Evolutionary conservation across 1,140 invertebrate genomes (phyloP), one percentile per base, ranked within the genome.

Genomic region (Drosophila orosa): DNA sequence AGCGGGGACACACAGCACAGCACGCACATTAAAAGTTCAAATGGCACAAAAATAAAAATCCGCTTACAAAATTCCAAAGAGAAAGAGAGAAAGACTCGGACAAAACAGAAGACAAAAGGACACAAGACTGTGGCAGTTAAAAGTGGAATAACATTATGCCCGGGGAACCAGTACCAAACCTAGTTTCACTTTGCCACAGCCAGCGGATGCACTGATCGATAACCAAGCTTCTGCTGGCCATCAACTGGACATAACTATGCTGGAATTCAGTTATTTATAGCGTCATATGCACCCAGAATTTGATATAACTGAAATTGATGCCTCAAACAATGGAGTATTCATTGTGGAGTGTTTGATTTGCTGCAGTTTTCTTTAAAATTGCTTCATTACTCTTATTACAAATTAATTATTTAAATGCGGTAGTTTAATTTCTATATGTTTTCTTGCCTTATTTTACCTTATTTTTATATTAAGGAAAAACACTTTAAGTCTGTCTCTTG

Each of bases 11-110:
- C n/a, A n/a, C n/a, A n/a, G 58, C 66, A 57, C 80, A 84, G 80
- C 73, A 85, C 81, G 81, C 81, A 84, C 81, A 84, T 84, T 84
- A 84, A 84, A 84, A 84, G 81, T 84, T 84, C 81, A 84, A 84
- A 84, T 85, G 63, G 77, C 63, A 74, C 57, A 72, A 57, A 74
- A 74, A 69, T 63, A 79, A 79, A 79, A 84, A 85, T 84, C 81
- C 81, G 77, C 81, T 84, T 84, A 84, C 65, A 69, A 71, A 71
- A 83, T 80, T 84, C 81, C 61, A 73, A 54, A 77, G 57, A 76
- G 29, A 37, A 15, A n/a, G 35, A 15, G n/a, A 17, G n/a, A 17
- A 7, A 8, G 27, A 50, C 24, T 29, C n/a, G 45, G n/a, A 19
- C 47, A 31, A 31, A 13, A 31, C 47, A 31, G 9, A 52, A 54